Percentiles rank a stretch among this genome's conserved stretches.
Conservation (phyloP, 2,797 vertebrate genomes). For the Gymnocypris eckloni region DNA sequence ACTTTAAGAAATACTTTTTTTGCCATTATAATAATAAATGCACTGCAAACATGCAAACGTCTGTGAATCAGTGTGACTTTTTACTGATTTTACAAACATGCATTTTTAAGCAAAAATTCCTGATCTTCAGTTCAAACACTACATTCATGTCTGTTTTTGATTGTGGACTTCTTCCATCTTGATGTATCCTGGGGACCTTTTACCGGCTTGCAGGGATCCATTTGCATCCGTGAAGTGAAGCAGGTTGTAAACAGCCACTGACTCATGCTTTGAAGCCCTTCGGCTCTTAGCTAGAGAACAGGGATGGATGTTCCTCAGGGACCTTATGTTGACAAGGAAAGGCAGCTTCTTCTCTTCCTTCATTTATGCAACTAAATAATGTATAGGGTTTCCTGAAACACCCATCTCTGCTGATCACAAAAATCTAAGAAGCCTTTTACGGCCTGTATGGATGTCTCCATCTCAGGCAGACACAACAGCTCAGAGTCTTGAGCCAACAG, state of each 20-base stretch:
- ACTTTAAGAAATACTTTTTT: not conserved
- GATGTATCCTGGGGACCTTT: conserved; percentile 11
- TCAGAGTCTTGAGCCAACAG: conserved; percentile 34
- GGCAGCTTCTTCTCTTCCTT: conserved; percentile 44
- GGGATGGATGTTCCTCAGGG: conserved; percentile 48
- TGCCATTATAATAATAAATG: not conserved
- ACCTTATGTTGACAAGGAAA: conserved; percentile 54
- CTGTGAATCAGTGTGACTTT: not conserved
- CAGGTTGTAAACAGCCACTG: conserved; percentile 28
- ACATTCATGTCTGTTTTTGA: conserved; percentile 8
- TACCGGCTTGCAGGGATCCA: conserved; percentile 40
- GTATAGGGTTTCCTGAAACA: conserved; percentile 63
- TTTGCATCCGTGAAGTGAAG: conserved; percentile 36
- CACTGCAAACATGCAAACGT: not conserved
- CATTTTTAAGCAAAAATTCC: not conserved
- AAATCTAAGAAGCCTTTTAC: conserved; percentile 58
- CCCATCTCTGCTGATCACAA: conserved; percentile 57
- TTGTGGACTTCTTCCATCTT: conserved; percentile 38
- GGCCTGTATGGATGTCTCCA: conserved; percentile 7
- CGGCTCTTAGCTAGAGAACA: conserved; percentile 44
- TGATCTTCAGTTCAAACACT: not conserved
- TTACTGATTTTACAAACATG: too few species aligned
- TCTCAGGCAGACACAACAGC: conserved; percentile 45
- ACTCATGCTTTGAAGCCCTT: conserved; percentile 37
- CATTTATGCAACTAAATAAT: conserved; percentile 64